These are phyloP conservation scores for Griposia aprilina DNA, from an alignment of 2,888 invertebrate species.

Conservation along the genomic window DNA sequence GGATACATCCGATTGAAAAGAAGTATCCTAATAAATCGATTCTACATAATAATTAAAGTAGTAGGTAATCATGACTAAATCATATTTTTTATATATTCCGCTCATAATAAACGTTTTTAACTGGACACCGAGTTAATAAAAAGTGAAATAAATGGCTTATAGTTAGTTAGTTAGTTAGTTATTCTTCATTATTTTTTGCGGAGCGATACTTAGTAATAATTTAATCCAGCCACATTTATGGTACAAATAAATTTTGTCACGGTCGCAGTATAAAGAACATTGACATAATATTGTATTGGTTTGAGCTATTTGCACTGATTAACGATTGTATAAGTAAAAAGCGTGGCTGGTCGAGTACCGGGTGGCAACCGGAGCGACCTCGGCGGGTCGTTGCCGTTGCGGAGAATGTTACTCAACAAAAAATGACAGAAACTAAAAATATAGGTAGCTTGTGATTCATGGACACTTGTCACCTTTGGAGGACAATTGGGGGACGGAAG, in stretches of 20 bases:
- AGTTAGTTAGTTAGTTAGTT: too few species aligned
- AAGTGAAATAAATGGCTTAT: slow-evolving; percentile 33
- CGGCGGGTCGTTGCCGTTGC: slow-evolving; percentile 82
- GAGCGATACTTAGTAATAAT: slow-evolving; percentile 34
- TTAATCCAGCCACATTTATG: slow-evolving; percentile 44
- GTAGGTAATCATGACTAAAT: slow-evolving; percentile 27
- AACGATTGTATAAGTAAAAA: slow-evolving; percentile 70
- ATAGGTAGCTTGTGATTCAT: slow-evolving; percentile 59
- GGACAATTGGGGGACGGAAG: slow-evolving; percentile 15
- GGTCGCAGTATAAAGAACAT: slow-evolving; percentile 41
- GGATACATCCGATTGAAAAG: slow-evolving; percentile 16
- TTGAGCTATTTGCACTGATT: slow-evolving; percentile 58
- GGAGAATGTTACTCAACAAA: slow-evolving; percentile 81
- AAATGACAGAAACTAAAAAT: slow-evolving; percentile 66
- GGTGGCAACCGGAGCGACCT: slow-evolving; percentile 79
- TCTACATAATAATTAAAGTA: slow-evolving; percentile 44
- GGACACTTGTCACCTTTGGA: slow-evolving; percentile 30
- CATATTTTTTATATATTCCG: slow-evolving; percentile 33
- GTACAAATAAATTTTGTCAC: slow-evolving; percentile 42
- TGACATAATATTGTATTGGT: slow-evolving; percentile 40
- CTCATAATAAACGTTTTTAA: slow-evolving; percentile 37
- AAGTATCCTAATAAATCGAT: slow-evolving; percentile 42
- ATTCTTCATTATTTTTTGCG: slow-evolving; percentile 46
- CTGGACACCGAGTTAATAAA: slow-evolving; percentile 36
- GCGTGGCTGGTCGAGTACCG: slow-evolving; percentile 75